Evolutionary conservation across 2,888 invertebrate genomes (phyloP), one percentile per base, ranked within the genome.

Genomic region (Drosophila imparisetae): DNA sequence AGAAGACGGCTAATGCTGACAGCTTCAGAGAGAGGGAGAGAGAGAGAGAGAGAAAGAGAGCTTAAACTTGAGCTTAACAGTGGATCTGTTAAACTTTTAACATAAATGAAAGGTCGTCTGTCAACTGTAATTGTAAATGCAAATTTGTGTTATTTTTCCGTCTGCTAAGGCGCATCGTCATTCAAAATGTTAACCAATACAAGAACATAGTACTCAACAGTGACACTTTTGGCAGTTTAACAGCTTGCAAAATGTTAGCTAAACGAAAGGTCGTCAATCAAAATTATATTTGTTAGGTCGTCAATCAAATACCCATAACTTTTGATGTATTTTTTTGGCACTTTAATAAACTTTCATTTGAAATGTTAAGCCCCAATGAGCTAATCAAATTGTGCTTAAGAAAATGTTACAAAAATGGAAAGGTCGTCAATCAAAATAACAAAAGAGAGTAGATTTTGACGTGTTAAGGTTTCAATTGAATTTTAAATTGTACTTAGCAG

Each of bases 381-480:
- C 45, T 24, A 45, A 45, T 24, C 15, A 45, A 15, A 27, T 15
- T 15, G 15, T 15, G 34, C 10, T 54, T 27, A n/a, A 21, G 18
- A 55, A 55, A 40, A 11, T 57, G 29, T 40, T 40, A 27, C 18
- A 54, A 54, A 54, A 54, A 24, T 11, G 29, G 38, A 55, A 55
- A 29, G 38, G 55, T 55, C 40, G n/a, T 57, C 21, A 40, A 40
- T 40, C 29, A 40, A 55, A 75, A 69, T 65, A 59, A 50, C 59
- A 66, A 83, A 71, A 66, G 60, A 27, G 55, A 60, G 67, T 72
- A 72, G 59, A 55, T 67, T 80, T 66, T 58, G 30, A 53, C 45
- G 48, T 40, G 61, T 72, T 45, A 13, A 60, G 53, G 55, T 55
- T 85, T 87, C 77, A 72, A 72, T 87, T 89, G 66, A 69, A 72